These are phyloP conservation scores for Leucoraja erinaceus DNA, from an alignment of 2,113 vertebrate genomes.

Conservation along the genomic window DNA sequence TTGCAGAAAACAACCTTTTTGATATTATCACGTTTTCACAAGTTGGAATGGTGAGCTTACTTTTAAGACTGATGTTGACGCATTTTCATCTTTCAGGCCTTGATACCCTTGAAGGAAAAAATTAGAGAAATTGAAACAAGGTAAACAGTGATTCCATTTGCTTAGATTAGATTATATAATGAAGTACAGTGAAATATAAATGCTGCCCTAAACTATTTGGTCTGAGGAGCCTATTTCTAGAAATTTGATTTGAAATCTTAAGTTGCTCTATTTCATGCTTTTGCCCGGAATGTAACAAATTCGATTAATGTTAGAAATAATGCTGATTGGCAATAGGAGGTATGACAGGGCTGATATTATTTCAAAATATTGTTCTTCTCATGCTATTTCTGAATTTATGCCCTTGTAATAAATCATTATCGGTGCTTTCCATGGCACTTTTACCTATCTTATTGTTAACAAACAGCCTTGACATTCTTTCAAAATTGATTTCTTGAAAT, in stretches of 20 bases:
- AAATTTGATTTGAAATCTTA: not conserved
- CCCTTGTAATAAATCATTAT: not conserved
- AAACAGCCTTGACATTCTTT: not conserved
- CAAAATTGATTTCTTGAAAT: not conserved
- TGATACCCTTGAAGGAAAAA: slow-evolving; percentile 72
- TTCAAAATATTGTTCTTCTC: not conserved
- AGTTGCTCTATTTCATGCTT: not conserved
- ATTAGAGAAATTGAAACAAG: slow-evolving; percentile 75
- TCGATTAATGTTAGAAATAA: not conserved
- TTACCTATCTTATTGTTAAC: not conserved
- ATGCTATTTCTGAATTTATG: not conserved
- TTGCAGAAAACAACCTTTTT: not conserved
- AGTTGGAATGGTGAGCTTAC: not conserved
- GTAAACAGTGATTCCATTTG: slow-evolving; percentile 47
- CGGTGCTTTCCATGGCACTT: not conserved
- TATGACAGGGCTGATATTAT: not conserved
- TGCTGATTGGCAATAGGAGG: not conserved
- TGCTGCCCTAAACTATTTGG: not conserved
- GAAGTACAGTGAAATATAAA: not conserved
- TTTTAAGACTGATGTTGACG: not conserved
- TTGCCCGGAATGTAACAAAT: not conserved
- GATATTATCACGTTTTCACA: not conserved
- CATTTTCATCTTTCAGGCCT: slow-evolving; percentile 48
- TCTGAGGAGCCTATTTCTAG: not conserved
- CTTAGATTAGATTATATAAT: not conserved